phyloP scores from a whole-genome alignment of 35 echinoderm and acorn worm species.

The Patiria miniata region DNA sequence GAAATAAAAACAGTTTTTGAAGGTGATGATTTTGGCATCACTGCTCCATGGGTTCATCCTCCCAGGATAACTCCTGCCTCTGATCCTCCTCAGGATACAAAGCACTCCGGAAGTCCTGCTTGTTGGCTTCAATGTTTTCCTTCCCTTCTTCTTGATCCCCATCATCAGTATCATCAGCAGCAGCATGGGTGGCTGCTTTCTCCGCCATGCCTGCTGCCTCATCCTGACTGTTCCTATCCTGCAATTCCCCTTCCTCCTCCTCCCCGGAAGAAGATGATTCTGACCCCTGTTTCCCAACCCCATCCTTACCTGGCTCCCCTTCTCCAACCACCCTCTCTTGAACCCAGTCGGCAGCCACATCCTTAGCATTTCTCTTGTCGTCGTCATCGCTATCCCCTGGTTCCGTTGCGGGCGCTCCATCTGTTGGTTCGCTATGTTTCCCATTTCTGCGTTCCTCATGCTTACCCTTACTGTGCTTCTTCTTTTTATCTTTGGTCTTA shows the following conservation, averaged over 20 bases:
- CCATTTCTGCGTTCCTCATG: constrained; percentile 47
- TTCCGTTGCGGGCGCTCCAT: neutral
- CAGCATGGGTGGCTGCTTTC: neutral
- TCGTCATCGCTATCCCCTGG: constrained; percentile 3
- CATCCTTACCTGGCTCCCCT: constrained; percentile 27
- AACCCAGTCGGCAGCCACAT: neutral
- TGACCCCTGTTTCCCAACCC: constrained; percentile 12
- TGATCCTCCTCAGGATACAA: constrained; percentile 3
- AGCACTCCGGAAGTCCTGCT: constrained; percentile 1
- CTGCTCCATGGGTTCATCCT: constrained; percentile 21
- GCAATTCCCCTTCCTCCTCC: constrained; percentile 35
- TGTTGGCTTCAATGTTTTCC: neutral
- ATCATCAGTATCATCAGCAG: constrained; percentile 24
- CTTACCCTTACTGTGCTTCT: constrained; percentile 20
- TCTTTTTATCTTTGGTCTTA: constrained; percentile 52
- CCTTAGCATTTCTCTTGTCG: neutral
- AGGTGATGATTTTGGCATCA: neutral
- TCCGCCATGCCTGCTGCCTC: neutral
- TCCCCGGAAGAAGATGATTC: neutral
- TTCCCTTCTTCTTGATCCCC: constrained; percentile 35
- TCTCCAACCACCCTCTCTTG: neutral
- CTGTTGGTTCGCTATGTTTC: constrained; percentile 21
- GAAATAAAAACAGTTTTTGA: no score
- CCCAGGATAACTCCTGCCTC: constrained; percentile 3
- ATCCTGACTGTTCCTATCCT: constrained; percentile 6